Evolutionary conservation across 2,113 vertebrate species (phyloP).

Genomic region (Centropristis striata): DNA sequence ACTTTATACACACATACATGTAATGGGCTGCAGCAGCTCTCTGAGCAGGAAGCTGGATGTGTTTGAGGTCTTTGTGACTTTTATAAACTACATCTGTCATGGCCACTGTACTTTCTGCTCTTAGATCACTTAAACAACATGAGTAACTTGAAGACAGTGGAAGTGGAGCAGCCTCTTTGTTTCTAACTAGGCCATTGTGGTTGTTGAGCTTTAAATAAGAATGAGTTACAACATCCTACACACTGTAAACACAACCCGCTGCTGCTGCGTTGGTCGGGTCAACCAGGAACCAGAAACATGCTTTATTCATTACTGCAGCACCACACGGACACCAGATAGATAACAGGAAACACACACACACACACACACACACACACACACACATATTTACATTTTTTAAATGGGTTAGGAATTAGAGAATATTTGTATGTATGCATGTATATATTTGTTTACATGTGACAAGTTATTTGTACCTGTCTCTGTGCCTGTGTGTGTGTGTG

Average conservation of each 20-base stretch:
- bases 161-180: neutral
- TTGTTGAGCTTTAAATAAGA: slow-evolving; percentile 16
- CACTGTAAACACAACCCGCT: slow-evolving; percentile 33
- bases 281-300: slow-evolving; percentile 50
- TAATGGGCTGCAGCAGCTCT: no score
- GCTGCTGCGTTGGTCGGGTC: slow-evolving; percentile 34
- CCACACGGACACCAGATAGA: slow-evolving; percentile 34
- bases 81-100: neutral
- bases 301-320: slow-evolving; percentile 55
- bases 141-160: neutral
- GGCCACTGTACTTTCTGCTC: neutral
- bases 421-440: no score
- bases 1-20: no score
- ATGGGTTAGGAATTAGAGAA: no score
- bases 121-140: neutral
- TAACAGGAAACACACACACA: neutral
- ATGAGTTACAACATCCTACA: slow-evolving; percentile 31
- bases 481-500: neutral
- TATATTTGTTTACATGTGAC: no score
- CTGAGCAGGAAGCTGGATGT: no score
- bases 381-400: neutral
- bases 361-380: slow-evolving; percentile 1
- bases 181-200: neutral
- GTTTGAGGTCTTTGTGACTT: no score
- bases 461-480: no score